Evolutionary conservation across 1,140 invertebrate genomes (phyloP).

Genomic region (Drosophila quadrilineata): DNA sequence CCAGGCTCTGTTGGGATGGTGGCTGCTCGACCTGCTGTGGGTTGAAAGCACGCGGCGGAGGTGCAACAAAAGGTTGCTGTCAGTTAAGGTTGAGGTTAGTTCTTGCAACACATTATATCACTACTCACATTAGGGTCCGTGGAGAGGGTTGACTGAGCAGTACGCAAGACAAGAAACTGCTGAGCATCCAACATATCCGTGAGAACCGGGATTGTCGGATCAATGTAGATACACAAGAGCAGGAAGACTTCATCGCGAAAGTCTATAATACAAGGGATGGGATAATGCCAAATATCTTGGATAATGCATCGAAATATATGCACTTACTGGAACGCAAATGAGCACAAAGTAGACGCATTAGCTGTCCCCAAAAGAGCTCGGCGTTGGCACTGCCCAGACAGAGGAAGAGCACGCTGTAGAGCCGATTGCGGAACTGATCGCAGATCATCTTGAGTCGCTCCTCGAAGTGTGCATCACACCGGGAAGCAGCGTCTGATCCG

Average conservation of each 20-base stretch:
- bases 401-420: conserved; percentile 64
- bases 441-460: conserved; percentile 79
- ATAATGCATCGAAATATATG: not conserved
- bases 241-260: conserved; percentile 65
- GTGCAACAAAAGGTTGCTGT: conserved; percentile 50
- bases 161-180: conserved; percentile 71
- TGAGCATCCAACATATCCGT: conserved; percentile 53
- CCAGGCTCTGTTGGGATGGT: conserved; percentile 18
- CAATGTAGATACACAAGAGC: conserved; percentile 59
- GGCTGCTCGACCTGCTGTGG: conserved; percentile 25
- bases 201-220: conserved; percentile 48
- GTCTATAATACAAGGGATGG: conserved; percentile 29
- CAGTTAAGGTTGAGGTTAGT: conserved; percentile 3
- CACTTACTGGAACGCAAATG: conserved; percentile 60
- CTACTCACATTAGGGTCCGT: conserved; percentile 42
- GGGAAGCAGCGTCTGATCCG: conserved; percentile 31
- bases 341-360: conserved; percentile 52
- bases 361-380: conserved; percentile 65
- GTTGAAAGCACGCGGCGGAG: conserved; percentile 34
- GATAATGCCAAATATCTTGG: not conserved
- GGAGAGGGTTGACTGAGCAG: not conserved
- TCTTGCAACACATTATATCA: not conserved
- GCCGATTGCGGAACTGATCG: conserved; percentile 53
- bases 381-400: conserved; percentile 70
- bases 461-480: conserved; percentile 74